phyloP scores from a whole-genome alignment of 2,797 vertebrate genomes.

The Poecilia gillii region DNA sequence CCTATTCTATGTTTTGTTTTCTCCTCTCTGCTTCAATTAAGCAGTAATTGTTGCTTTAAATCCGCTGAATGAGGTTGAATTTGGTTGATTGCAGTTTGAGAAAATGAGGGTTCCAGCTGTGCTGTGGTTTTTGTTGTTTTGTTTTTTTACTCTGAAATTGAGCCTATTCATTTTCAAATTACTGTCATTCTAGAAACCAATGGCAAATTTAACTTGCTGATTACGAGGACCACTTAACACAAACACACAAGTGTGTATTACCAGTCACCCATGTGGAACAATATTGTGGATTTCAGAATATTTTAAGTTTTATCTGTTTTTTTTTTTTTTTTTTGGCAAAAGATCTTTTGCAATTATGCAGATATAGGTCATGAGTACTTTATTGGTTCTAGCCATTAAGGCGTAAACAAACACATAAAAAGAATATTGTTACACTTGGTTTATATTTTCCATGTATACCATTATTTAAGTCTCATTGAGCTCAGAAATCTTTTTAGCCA shows the following conservation, averaged over 20 bases:
- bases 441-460: background rate
- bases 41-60: constrained; percentile 39
- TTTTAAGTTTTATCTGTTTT: background rate
- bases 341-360: background rate
- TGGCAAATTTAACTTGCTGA: background rate
- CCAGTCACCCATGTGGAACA: background rate
- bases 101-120: constrained; percentile 44
- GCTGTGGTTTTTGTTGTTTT: constrained; percentile 29
- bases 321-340: background rate
- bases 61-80: constrained; percentile 44
- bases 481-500: background rate
- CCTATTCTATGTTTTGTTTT: background rate
- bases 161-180: background rate
- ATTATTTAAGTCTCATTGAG: background rate
- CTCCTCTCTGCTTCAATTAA: constrained; percentile 16
- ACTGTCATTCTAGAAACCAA: constrained; percentile 2
- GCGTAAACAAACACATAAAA: background rate
- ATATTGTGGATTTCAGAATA: background rate
- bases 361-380: background rate
- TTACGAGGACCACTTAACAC: background rate
- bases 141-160: background rate
- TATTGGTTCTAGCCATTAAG: background rate
- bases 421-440: background rate
- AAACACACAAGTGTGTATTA: background rate
- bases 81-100: constrained; percentile 43